Base-by-base conservation (phyloP, 1,140 invertebrate species). In the Apolygus lucorum region DNA sequence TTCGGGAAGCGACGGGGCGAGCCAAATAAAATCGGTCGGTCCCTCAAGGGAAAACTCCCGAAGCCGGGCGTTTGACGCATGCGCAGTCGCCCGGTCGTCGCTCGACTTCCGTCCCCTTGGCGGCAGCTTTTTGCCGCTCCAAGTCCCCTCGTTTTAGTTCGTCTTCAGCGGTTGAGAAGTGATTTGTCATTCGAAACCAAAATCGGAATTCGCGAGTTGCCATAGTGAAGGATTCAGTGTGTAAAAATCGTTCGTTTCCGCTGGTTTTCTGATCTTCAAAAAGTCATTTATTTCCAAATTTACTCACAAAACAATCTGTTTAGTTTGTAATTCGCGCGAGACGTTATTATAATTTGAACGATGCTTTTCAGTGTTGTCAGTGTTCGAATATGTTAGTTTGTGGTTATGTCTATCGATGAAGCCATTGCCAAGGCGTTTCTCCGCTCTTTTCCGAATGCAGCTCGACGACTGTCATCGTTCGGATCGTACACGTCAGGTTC, bases 371-470 rank as follows among this genome's bases (percentile, higher is more conserved):
- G 34, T 49, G 34, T 49, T 49, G 34, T 49, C 8, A 17, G 8
- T 8, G 34, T 49, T 49, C 17, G 34, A 49, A 49, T 11, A 49
- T 49, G 34, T 49, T 49, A 8, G 8, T 17, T 8, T 11, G 8
- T 49, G 34, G 54, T 59, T 11, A 59, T 59, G 54, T 59, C 54
- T 59, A 59, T 59, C 54, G 54, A 59, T 59, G 54, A 59, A 21
- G 4, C 54, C 8, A 59, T 59, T 21, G 22, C 54, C 54, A 59
- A 59, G 22, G 54, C 54, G 22, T 11, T 59, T 59, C 22, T 59
- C 11, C 54, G 54, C 54, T 17, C 13, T 22, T 24, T 59, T 59
- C 54, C 54, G 54, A 14, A 8, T 8, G 54, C 54, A 11, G 54
- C 22, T 22, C 11, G 54, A 13, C 54, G 54, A 14, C 54, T 59